Percentiles rank a stretch among this genome's conserved stretches.
Evolutionary conservation across 2,797 vertebrate species (phyloP).

Genomic region (Valencia hispanica): DNA sequence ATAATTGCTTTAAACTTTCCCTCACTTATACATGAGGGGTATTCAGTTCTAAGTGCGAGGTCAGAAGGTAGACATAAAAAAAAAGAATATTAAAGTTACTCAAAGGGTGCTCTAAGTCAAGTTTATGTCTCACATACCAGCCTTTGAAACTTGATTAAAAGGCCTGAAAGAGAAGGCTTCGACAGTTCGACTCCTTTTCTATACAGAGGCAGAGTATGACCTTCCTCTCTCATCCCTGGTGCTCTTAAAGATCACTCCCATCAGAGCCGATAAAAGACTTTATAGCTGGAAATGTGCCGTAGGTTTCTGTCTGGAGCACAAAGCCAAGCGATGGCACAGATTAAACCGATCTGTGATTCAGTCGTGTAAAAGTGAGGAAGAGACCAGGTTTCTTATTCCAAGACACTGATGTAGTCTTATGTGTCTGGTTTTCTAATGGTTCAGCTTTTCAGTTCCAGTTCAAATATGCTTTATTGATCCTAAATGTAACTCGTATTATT

Average conservation of each 20-base stretch:
- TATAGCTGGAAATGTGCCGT: background rate
- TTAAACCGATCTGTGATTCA: background rate
- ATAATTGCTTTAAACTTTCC: constrained; percentile 19
- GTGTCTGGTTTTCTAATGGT: too few relatives aligned
- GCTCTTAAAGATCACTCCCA: background rate
- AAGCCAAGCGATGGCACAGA: background rate
- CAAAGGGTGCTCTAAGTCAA: constrained; percentile 4
- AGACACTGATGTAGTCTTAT: background rate
- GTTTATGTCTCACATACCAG: background rate
- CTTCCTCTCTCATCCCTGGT: constrained; percentile 1
- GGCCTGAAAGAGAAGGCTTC: background rate
- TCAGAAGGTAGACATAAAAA: background rate
- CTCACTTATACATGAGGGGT: constrained; percentile 21
- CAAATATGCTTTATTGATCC: too few relatives aligned
- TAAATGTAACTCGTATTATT: too few relatives aligned
- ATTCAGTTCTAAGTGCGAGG: constrained; percentile 11
- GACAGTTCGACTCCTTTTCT: background rate
- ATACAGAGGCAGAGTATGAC: background rate
- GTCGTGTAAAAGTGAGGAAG: background rate
- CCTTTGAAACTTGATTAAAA: constrained; percentile 7
- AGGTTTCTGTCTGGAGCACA: background rate
- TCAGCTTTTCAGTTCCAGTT: too few relatives aligned
- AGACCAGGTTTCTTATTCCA: background rate
- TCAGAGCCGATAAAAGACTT: background rate
- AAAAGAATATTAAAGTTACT: background rate